These are phyloP conservation scores for Drosophila sulfurigaster DNA, from an alignment of 1,140 invertebrate species.

Conservation along the genomic window DNA sequence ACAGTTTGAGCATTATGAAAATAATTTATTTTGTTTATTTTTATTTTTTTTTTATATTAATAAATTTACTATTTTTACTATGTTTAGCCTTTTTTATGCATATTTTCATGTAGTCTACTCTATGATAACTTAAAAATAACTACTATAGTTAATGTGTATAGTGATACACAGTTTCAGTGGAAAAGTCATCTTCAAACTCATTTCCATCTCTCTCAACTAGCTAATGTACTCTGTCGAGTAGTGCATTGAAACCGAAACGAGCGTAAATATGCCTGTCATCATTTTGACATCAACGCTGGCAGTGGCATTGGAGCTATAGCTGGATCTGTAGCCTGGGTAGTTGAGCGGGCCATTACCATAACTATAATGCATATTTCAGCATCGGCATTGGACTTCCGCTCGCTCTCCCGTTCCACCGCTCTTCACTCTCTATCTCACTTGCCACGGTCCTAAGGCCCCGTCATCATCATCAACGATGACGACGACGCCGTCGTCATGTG, in stretches of 20 bases:
- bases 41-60: no score
- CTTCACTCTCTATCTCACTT: neutral
- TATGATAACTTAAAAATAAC: no score
- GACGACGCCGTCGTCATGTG: slow-evolving; percentile 58
- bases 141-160: no score
- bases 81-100: no score
- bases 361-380: slow-evolving; percentile 83
- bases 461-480: slow-evolving; percentile 41
- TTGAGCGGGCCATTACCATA: slow-evolving; percentile 77
- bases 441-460: slow-evolving; percentile 26
- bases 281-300: slow-evolving; percentile 77
- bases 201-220: neutral
- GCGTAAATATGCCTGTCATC: slow-evolving; percentile 83
- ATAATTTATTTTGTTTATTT: no score
- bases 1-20: no score
- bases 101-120: no score
- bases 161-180: no score
- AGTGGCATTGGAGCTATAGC: slow-evolving; percentile 35
- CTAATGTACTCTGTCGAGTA: neutral
- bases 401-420: neutral
- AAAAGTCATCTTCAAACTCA: no score
- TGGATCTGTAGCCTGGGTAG: slow-evolving; percentile 56
- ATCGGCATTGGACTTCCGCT: slow-evolving; percentile 59
- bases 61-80: no score
- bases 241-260: slow-evolving; percentile 49